Conservation (phyloP, 2,113 vertebrate species). For the Psophia crepitans region DNA sequence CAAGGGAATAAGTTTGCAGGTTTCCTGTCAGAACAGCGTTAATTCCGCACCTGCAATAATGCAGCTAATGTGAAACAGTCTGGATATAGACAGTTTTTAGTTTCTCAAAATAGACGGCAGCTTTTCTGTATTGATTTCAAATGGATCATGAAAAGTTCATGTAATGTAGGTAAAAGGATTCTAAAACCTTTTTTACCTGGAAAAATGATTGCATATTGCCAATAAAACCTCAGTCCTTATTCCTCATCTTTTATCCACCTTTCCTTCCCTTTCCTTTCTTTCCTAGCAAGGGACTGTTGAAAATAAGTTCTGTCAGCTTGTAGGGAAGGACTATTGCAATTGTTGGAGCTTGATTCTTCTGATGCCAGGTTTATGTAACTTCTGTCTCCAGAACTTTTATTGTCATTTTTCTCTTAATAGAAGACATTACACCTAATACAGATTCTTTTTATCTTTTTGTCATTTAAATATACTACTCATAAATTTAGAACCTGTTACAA, state of each 20-base stretch:
- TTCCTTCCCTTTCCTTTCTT: background rate
- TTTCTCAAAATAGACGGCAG: background rate
- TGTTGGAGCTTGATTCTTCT: background rate
- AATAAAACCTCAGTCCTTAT: background rate
- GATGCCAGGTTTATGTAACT: background rate
- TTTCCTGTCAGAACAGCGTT: constrained; percentile 17
- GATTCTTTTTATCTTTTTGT: constrained; percentile 18
- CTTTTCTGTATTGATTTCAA: background rate
- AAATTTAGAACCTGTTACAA: constrained; percentile 23
- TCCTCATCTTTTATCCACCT: background rate
- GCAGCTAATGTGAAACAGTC: background rate
- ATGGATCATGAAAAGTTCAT: background rate
- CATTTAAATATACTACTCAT: constrained; percentile 28
- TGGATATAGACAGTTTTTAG: background rate
- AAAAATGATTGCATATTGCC: background rate
- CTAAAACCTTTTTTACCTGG: background rate
- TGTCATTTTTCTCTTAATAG: constrained; percentile 35
- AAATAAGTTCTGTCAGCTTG: background rate
- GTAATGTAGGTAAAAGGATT: background rate
- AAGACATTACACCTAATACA: background rate
- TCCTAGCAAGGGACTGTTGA: background rate
- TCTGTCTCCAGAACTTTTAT: background rate
- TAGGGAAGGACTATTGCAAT: background rate
- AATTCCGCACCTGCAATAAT: constrained; percentile 26
- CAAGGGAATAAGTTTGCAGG: background rate